Evolutionary conservation across 2,888 invertebrate species (phyloP).

Genomic region (Temnothorax ravouxi): DNA sequence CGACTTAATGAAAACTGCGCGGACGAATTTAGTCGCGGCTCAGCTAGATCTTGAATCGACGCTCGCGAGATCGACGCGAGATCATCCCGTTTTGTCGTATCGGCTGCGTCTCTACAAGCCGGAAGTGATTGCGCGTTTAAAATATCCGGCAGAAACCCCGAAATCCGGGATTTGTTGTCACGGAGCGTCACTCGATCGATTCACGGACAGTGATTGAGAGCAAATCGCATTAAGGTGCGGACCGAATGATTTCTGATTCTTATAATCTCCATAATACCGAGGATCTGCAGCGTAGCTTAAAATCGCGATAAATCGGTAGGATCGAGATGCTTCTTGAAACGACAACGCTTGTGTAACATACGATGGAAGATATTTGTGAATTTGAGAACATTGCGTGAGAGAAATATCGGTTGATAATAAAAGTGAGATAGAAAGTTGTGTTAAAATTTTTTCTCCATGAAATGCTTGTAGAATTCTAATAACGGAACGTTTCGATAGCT

Average conservation of each 20-base stretch:
- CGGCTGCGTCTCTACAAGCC: not conserved
- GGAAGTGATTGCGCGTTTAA: not conserved
- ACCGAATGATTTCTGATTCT: not conserved
- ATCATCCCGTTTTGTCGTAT: not conserved
- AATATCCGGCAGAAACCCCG: not conserved
- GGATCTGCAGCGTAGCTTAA: not conserved
- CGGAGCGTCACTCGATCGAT: not conserved
- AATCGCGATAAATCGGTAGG: not conserved
- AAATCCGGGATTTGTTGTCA: not conserved
- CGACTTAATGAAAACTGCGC: constrained; percentile 75
- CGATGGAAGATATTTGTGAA: not conserved
- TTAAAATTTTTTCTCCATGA: not conserved
- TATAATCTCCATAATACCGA: not conserved
- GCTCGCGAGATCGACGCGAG: constrained; percentile 2
- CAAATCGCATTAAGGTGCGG: not conserved
- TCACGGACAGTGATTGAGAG: not conserved
- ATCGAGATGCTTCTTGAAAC: not conserved
- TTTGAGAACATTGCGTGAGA: not conserved
- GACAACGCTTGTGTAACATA: not conserved
- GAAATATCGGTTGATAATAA: not conserved
- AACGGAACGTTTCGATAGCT: not conserved
- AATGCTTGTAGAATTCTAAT: not conserved
- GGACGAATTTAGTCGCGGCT: constrained; percentile 66
- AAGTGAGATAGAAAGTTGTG: not conserved
- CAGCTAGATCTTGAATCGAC: constrained; percentile 62